A percentile compares a stretch with the other conserved stretches of the same genome.
Conservation (phyloP, 2,113 vertebrate species). For the Carlito syrichta region DNA sequence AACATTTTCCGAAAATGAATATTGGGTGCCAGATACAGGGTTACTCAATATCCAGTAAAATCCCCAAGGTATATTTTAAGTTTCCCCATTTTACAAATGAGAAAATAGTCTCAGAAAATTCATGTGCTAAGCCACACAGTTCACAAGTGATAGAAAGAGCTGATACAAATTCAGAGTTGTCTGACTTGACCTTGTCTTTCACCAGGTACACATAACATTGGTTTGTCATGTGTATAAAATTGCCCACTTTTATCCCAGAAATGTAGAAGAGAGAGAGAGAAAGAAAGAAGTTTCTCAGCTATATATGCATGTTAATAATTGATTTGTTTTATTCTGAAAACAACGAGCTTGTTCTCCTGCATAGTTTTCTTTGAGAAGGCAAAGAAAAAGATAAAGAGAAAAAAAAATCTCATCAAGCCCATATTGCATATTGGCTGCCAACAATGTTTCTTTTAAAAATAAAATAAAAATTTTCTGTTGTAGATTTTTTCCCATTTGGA, state of each 20-base stretch:
- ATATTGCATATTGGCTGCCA: constrained; percentile 75
- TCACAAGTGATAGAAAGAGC: not conserved
- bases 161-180: not conserved
- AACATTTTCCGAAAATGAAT: not conserved
- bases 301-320: not conserved
- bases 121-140: not conserved
- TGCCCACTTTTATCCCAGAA: not conserved
- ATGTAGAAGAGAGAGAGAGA: not conserved
- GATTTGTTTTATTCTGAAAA: constrained; percentile 21
- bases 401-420: constrained; percentile 54
- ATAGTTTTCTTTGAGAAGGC: constrained; percentile 47
- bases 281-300: not conserved
- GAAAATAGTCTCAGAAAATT: not conserved
- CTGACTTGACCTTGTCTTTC: not conserved
- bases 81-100: not conserved
- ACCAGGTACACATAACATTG: not conserved
- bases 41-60: not conserved
- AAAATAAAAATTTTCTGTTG: constrained; percentile 78
- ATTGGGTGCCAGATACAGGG: not conserved
- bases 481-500: constrained; percentile 65
- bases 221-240: not conserved
- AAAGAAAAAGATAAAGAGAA: constrained; percentile 35
- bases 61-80: not conserved
- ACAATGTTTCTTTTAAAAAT: constrained; percentile 80
- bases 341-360: not conserved